These are phyloP conservation scores for Saiga tatarica DNA, from an alignment of 2,113 vertebrate genomes.

Conservation along the genomic window DNA sequence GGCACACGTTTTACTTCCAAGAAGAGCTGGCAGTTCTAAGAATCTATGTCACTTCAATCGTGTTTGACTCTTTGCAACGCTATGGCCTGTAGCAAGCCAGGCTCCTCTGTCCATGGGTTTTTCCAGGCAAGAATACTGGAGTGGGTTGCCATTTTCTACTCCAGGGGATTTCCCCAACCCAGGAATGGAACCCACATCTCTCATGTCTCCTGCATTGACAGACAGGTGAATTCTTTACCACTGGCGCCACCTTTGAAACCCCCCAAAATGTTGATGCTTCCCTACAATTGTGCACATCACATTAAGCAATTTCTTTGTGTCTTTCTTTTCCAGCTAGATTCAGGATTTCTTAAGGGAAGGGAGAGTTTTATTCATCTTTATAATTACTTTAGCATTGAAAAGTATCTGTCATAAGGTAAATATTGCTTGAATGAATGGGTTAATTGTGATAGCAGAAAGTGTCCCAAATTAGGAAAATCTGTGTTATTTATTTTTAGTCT, in stretches of 20 bases:
- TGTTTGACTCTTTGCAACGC: not conserved
- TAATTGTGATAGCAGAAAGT: slow-evolving; percentile 18
- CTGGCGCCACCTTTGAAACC: not conserved
- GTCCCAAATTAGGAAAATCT: slow-evolving; percentile 36
- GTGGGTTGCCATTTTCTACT: not conserved
- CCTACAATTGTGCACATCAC: not conserved
- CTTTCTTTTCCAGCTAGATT: not conserved
- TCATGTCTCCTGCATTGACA: not conserved
- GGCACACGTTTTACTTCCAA: not conserved
- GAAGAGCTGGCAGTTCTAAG: not conserved
- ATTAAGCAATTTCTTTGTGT: not conserved
- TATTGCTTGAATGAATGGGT: not conserved
- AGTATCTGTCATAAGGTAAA: not conserved
- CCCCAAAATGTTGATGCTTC: not conserved
- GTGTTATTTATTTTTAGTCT: slow-evolving; percentile 28
- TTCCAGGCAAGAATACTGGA: not conserved
- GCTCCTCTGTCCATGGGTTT: not conserved
- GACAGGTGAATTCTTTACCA: not conserved
- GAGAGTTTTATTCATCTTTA: not conserved
- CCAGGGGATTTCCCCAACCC: not conserved
- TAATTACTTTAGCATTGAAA: slow-evolving; percentile 18
- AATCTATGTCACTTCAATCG: not conserved
- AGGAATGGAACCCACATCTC: not conserved
- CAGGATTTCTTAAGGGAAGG: not conserved
- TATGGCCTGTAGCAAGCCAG: not conserved